These are phyloP conservation scores for Orius insidiosus DNA, from an alignment of 1,140 invertebrate species.

Conservation along the genomic window DNA sequence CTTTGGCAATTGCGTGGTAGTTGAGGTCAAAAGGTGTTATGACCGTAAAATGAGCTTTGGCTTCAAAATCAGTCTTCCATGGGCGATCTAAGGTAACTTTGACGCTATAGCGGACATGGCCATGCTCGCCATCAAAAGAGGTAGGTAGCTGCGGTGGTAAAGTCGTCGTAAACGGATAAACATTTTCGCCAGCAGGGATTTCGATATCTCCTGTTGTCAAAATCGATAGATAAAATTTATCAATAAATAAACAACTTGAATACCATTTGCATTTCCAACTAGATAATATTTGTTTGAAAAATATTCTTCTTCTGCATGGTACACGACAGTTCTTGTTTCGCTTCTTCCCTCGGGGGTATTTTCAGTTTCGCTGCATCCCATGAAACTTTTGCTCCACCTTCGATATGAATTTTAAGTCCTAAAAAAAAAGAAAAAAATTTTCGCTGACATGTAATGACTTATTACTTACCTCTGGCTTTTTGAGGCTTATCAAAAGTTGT, in stretches of 20 bases:
- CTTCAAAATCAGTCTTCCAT: constrained; percentile 76
- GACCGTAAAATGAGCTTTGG: constrained; percentile 69
- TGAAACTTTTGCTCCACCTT: constrained; percentile 49
- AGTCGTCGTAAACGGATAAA: constrained; percentile 49
- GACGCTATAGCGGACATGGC: constrained; percentile 45
- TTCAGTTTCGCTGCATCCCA: constrained; percentile 44
- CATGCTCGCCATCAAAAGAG: constrained; percentile 71
- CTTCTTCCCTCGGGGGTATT: constrained; percentile 36
- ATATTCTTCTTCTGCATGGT: constrained; percentile 49
- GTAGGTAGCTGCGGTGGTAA: constrained; percentile 52
- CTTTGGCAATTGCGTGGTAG: constrained; percentile 37
- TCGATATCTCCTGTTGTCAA: constrained; percentile 41
- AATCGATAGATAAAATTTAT: too few species aligned
- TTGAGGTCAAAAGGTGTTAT: constrained; percentile 70
- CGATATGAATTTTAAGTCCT: constrained; percentile 49
- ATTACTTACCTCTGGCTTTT: too few species aligned
- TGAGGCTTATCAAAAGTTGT: too few species aligned
- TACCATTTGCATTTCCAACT: constrained; percentile 18
- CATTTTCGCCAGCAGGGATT: constrained; percentile 46
- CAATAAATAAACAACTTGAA: too few species aligned
- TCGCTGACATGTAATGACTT: too few species aligned
- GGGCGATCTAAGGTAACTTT: constrained; percentile 69
- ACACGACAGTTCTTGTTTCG: constrained; percentile 33
- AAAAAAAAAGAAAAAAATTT: too few species aligned
- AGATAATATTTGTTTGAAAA: constrained; percentile 46